phyloP scores from a whole-genome alignment of 2,888 invertebrate genomes.

The Thalpophila matura region DNA sequence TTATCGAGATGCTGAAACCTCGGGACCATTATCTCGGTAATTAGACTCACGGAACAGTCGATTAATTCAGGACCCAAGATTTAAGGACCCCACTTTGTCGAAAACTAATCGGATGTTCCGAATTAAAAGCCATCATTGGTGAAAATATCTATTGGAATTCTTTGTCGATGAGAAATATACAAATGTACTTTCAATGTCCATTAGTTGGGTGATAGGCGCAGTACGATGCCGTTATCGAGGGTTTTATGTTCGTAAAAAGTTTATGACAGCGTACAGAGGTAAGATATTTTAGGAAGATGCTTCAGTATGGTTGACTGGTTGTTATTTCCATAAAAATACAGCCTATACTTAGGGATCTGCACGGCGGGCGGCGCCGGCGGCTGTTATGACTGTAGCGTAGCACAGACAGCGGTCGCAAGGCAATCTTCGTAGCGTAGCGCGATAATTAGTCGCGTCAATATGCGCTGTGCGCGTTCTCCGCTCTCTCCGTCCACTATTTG shows the following conservation, averaged over 20 bases:
- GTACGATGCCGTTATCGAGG: slow-evolving; percentile 19
- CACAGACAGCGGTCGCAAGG: background rate
- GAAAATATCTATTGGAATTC: slow-evolving; percentile 67
- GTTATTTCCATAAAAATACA: slow-evolving; percentile 34
- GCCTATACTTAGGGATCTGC: background rate
- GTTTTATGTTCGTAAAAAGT: slow-evolving; percentile 42
- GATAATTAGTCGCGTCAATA: slow-evolving; percentile 80
- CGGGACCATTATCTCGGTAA: slow-evolving; percentile 61
- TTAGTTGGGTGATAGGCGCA: slow-evolving; percentile 45
- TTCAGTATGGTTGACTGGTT: slow-evolving; percentile 11
- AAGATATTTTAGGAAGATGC: slow-evolving; percentile 27
- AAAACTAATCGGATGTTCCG: slow-evolving; percentile 67
- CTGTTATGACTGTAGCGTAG: slow-evolving; percentile 1
- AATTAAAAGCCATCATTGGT: slow-evolving; percentile 64
- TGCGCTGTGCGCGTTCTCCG: slow-evolving; percentile 64
- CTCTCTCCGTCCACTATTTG: slow-evolving; percentile 69
- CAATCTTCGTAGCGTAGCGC: slow-evolving; percentile 39
- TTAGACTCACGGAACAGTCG: slow-evolving; percentile 63
- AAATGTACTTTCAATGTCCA: slow-evolving; percentile 59
- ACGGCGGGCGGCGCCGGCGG: background rate
- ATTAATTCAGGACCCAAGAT: slow-evolving; percentile 67
- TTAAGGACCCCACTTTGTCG: slow-evolving; percentile 61
- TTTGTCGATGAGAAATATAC: slow-evolving; percentile 58
- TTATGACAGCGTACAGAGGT: slow-evolving; percentile 26
- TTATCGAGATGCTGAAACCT: slow-evolving; percentile 58